phyloP scores from a whole-genome alignment of 2,797 vertebrate genomes.

The Caiman crocodilus region DNA sequence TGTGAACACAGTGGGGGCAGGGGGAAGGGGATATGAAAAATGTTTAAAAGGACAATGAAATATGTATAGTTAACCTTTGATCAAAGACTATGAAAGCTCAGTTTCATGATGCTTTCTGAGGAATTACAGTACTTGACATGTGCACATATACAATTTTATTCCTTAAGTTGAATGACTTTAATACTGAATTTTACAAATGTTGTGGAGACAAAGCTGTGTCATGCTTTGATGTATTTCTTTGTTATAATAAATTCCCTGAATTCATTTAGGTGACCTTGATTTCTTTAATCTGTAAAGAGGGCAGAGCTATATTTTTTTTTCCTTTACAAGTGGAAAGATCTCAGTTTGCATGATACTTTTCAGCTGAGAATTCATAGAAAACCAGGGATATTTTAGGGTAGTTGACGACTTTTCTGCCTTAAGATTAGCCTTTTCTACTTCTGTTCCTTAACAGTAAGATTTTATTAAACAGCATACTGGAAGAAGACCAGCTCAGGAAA shows the following conservation, averaged over 20 bases:
- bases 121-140: constrained; percentile 19
- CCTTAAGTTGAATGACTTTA: not conserved
- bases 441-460: not conserved
- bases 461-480: not conserved
- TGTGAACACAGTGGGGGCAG: not conserved
- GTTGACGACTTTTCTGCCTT: no score
- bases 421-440: no score
- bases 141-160: constrained; percentile 35
- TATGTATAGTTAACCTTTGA: constrained; percentile 36
- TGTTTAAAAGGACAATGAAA: not conserved
- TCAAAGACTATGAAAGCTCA: constrained; percentile 23
- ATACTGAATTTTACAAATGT: constrained; percentile 39
- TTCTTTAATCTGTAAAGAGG: constrained; percentile 34
- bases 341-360: not conserved
- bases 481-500: not conserved
- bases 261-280: constrained; percentile 49
- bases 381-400: not conserved
- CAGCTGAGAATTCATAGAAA: not conserved
- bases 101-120: not conserved
- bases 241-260: constrained; percentile 29
- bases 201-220: constrained; percentile 21
- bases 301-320: not conserved
- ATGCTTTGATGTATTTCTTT: constrained; percentile 49
- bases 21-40: not conserved
- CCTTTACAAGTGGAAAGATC: not conserved